These are phyloP conservation scores for Agraylea sexmaculata DNA, from an alignment of 1,140 invertebrate species.

Conservation along the genomic window DNA sequence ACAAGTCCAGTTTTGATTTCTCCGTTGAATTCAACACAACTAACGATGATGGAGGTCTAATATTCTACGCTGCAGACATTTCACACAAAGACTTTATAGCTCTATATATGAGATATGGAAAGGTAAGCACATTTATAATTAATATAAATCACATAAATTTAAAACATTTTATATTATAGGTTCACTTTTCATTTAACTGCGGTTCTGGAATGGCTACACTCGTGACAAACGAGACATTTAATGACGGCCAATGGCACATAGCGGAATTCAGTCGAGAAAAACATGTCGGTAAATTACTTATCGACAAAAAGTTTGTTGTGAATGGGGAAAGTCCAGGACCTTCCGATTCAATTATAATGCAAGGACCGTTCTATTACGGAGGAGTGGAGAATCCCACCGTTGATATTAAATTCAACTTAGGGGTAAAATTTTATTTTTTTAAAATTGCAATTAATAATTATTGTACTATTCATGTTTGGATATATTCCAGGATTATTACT, in stretches of 20 bases:
- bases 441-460: background rate
- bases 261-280: constrained; percentile 47
- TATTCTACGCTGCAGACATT: constrained; percentile 69
- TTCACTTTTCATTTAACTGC: constrained; percentile 62
- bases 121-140: constrained; percentile 37
- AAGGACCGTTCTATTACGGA: constrained; percentile 68
- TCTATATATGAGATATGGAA: constrained; percentile 68
- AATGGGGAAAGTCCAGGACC: constrained; percentile 43
- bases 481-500: constrained; percentile 28
- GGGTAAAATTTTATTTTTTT: constrained; percentile 20
- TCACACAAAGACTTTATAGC: constrained; percentile 65
- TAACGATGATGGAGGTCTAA: constrained; percentile 60
- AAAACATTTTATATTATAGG: constrained; percentile 26
- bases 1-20: constrained; percentile 59
- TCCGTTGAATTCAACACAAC: constrained; percentile 73
- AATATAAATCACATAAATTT: constrained; percentile 4
- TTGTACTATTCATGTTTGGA: constrained; percentile 6
- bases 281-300: constrained; percentile 49
- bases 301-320: constrained; percentile 50
- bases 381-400: constrained; percentile 38
- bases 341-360: constrained; percentile 48
- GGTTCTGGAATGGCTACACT: constrained; percentile 56
- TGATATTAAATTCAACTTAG: constrained; percentile 22
- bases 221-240: constrained; percentile 44
- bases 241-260: constrained; percentile 82